A percentile compares a stretch with the other conserved stretches of the same genome.
Evolutionary conservation across 2,888 invertebrate genomes (phyloP).

Genomic region (Harpagoxenus sublaevis): DNA sequence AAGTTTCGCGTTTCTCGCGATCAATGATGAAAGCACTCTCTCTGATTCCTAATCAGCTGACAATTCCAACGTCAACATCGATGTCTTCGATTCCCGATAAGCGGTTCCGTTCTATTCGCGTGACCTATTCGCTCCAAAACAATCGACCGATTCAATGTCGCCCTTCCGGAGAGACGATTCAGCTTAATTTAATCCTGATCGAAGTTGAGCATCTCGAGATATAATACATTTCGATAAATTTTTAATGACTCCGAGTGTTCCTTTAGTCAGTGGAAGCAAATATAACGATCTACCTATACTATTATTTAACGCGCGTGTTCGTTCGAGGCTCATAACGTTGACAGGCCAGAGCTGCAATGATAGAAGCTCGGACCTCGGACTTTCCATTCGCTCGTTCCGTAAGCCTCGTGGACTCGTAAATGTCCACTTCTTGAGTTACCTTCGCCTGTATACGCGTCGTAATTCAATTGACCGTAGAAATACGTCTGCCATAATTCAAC

Average conservation of each 20-base stretch:
- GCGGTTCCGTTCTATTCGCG: slow-evolving; percentile 38
- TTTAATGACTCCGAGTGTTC: not conserved
- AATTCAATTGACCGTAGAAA: slow-evolving; percentile 24
- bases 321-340: not conserved
- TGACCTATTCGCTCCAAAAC: not conserved
- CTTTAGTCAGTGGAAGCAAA: not conserved
- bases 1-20: slow-evolving; percentile 13
- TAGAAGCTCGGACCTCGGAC: not conserved
- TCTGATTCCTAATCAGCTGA: slow-evolving; percentile 61
- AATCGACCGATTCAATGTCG: slow-evolving; percentile 1
- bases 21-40: slow-evolving; percentile 32
- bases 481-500: slow-evolving; percentile 22
- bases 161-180: not conserved
- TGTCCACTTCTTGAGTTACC: not conserved
- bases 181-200: slow-evolving; percentile 8
- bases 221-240: not conserved
- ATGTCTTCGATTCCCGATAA: slow-evolving; percentile 64
- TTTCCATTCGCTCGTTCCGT: not conserved
- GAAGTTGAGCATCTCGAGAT: slow-evolving; percentile 1
- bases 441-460: not conserved
- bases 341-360: not conserved
- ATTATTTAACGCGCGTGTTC: not conserved
- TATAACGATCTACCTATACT: not conserved
- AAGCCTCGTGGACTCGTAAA: not conserved
- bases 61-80: slow-evolving; percentile 53